A percentile compares a stretch with the other conserved stretches of the same genome.
These are phyloP conservation scores for Heteromormyrus szaboi DNA, from an alignment of 2,797 vertebrate species.

Conservation along the genomic window DNA sequence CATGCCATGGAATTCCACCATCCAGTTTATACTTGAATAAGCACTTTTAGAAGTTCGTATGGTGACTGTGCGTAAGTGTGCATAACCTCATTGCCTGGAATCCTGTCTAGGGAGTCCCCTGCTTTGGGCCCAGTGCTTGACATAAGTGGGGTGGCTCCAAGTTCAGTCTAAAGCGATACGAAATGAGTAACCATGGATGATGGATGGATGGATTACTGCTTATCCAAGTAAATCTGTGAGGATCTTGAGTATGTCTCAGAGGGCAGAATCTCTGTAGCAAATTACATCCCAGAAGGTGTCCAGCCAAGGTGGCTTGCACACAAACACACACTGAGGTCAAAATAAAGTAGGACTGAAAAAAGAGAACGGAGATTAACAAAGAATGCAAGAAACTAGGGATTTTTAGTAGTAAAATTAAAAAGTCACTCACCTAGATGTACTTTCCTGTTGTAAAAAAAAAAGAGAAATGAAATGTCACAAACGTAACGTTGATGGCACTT, in stretches of 20 bases:
- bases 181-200: neutral
- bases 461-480: constrained; percentile 4
- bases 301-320: neutral
- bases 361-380: neutral
- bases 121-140: neutral
- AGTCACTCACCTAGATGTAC: constrained; percentile 71
- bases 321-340: neutral
- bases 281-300: neutral
- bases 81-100: neutral
- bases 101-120: neutral
- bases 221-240: neutral
- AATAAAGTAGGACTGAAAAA: neutral
- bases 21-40: neutral
- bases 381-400: neutral
- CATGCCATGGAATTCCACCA: neutral
- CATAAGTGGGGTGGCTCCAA: neutral
- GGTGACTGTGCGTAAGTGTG: neutral
- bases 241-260: neutral
- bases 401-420: neutral
- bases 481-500: neutral
- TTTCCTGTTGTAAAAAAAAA: constrained; percentile 70
- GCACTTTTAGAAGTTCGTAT: neutral
- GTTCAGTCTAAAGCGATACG: neutral
- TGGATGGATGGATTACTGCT: neutral
- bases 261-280: neutral